Evolutionary conservation across 2,113 vertebrate species (phyloP), one percentile per base, ranked within the genome.

Genomic region (Ageneiosus marmoratus): DNA sequence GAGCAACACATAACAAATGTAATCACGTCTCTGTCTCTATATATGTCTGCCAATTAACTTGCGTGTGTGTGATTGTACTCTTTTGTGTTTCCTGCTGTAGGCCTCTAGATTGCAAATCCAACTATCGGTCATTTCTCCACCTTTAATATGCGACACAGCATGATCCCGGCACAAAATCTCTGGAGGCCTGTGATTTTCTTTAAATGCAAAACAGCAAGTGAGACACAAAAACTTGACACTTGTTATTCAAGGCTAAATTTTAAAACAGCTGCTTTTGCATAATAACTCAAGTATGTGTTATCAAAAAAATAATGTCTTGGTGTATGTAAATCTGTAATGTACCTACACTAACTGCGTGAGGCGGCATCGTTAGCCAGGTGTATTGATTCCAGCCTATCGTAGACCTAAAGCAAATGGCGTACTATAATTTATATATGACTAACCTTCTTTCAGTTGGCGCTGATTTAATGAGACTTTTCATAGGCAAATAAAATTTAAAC

Each of bases 101-200:
- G 92, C 93, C 93, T 92, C 90, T 90, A 84, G 92, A 92, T 93
- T 94, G 94, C 94, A 94, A 93, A 92, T 90, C 92, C 89, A 92
- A 88, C 88, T 93, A 89, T 92, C 91, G 90, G 90, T 89, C 34
- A 70, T 80, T 83, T 83, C 51, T 73, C 62, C 69, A 77, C 44
- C 60, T 75, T 53, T 77, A 77, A 69, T 51, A 88, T 85, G 85
- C 88, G 72, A 88, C 89, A 89, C 87, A 75, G 84, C 87, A 87
- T 90, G 91, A 88, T 91, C 91, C 87, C 89, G 91, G 91, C 89
- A 91, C 90, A 84, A 86, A 80, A 80, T 88, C 87, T 89, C 63
- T 84, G 78, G 81, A 69, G 81, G 51, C 29, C 32, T 53, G 24
- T 65, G 62, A 83, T 84, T 85, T 88, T 76, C 63, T 88, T 88